Base-by-base conservation (phyloP, 2,113 vertebrate genomes). In the Hemiscyllium ocellatum region DNA sequence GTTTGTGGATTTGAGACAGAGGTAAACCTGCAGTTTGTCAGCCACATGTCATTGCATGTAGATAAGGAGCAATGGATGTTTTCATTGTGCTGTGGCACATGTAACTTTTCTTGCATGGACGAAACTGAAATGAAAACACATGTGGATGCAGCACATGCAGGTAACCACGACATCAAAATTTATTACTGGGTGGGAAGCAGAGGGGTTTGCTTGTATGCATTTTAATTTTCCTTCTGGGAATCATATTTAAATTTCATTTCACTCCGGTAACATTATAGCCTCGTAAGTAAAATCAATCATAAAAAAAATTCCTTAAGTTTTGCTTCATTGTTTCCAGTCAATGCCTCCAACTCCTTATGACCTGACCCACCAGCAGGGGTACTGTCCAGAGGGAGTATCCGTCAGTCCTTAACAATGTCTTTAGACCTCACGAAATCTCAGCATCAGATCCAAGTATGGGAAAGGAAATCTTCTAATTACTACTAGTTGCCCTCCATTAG, bases 21-120 rank as follows among this genome's bases (percentile, higher is more conserved):
- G 98, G 98, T 99, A 97, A 99, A 99, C 15, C 98, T 99, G 97
- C 99, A 99, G 98, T 99, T 99, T 97, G 99, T 99, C 97, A 99
- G 99, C 98, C 99, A 99, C 98, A 99, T 99, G 99, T 99, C 99
- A 3, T 98, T 99, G 96, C 99, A 99, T 68, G 99, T 99, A 98
- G 99, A 99, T 97, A 99, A 99, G 97, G 99, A 99, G 97, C 99
- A 99, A 97, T 99, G 99, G 99, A 99, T 99, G 99, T 99, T 99
- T 97, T 99, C 99, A 0, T 98, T 99, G 96, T 99, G 99, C 98
- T 99, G 99, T 97, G 98, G 98, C 52, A 96, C 97, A 72, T 99
- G 99, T 0, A 98, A 99, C 97, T 99, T 98, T 96, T 98, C 99
- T 97, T 99, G 98, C 96, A 99, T 98, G 98, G 99, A 99, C 96